Evolutionary conservation across 2,888 invertebrate genomes (phyloP).

Genomic region (Lasius platythorax): DNA sequence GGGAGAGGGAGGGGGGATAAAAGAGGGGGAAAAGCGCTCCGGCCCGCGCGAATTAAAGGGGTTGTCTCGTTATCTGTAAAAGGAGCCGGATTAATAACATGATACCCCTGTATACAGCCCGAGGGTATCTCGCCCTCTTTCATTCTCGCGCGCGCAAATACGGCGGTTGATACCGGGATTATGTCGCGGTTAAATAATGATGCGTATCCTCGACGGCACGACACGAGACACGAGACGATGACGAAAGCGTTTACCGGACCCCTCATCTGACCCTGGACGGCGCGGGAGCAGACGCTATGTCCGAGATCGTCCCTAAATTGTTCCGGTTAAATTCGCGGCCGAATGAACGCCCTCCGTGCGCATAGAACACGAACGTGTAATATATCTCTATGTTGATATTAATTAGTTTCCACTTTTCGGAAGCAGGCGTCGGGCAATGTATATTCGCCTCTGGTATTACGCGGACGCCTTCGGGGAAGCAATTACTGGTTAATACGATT

Average conservation of each 20-base stretch:
- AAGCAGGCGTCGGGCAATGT: constrained; percentile 41
- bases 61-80: constrained; percentile 65
- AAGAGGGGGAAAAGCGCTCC: constrained; percentile 7
- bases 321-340: constrained; percentile 42
- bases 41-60: constrained; percentile 73
- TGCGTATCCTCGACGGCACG: constrained; percentile 24
- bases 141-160: not conserved
- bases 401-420: constrained; percentile 55
- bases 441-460: constrained; percentile 39
- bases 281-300: constrained; percentile 10
- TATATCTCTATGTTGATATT: constrained; percentile 53
- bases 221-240: constrained; percentile 2
- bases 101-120: constrained; percentile 24
- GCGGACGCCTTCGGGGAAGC: constrained; percentile 41
- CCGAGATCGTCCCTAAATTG: constrained; percentile 34
- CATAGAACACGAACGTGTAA: constrained; percentile 30
- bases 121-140: constrained; percentile 23
- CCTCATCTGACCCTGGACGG: constrained; percentile 36
- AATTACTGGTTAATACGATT: constrained; percentile 53
- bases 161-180: constrained; percentile 36
- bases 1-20: not conserved
- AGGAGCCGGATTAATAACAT: constrained; percentile 67
- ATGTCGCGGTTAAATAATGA: constrained; percentile 59
- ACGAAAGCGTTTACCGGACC: constrained; percentile 50
- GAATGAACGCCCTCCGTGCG: constrained; percentile 18